phyloP scores from a whole-genome alignment of 2,888 invertebrate species.

The Busseola fusca region DNA sequence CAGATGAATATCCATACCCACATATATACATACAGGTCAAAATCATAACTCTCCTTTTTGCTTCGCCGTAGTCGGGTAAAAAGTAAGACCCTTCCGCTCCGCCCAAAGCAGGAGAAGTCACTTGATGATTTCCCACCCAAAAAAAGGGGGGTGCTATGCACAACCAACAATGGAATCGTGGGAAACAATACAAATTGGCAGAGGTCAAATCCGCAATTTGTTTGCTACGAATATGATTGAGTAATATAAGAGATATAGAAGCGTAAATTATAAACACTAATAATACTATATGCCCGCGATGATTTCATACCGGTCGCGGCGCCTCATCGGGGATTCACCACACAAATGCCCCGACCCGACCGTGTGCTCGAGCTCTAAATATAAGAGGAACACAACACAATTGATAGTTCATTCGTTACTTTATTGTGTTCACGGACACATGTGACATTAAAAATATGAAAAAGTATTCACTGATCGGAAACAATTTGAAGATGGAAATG shows the following conservation, averaged over 20 bases:
- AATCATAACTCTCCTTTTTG: too few species aligned
- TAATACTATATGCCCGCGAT: constrained; percentile 30
- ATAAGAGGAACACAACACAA: constrained; percentile 46
- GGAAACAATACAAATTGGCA: constrained; percentile 68
- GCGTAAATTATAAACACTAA: constrained; percentile 27
- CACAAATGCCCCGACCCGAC: constrained; percentile 31
- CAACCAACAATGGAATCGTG: constrained; percentile 66
- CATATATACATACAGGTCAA: too few species aligned
- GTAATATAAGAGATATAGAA: constrained; percentile 38
- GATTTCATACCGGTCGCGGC: constrained; percentile 36
- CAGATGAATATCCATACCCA: too few species aligned
- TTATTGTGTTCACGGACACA: constrained; percentile 31
- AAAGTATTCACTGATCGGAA: constrained; percentile 68
- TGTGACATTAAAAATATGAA: constrained; percentile 63
- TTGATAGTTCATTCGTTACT: constrained; percentile 49
- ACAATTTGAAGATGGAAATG: constrained; percentile 70
- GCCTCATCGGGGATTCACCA: constrained; percentile 59
- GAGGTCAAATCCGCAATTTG: constrained; percentile 61
- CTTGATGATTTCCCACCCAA: too few species aligned
- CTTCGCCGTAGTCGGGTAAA: too few species aligned
- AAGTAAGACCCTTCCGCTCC: too few species aligned
- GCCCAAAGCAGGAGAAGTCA: too few species aligned
- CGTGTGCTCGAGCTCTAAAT: constrained; percentile 19
- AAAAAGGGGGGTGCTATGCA: constrained; percentile 25
- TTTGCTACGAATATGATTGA: constrained; percentile 42